Percentiles rank a stretch among this genome's conserved stretches.
Evolutionary conservation across 2,113 vertebrate genomes (phyloP).

Genomic region (Suncus etruscus): DNA sequence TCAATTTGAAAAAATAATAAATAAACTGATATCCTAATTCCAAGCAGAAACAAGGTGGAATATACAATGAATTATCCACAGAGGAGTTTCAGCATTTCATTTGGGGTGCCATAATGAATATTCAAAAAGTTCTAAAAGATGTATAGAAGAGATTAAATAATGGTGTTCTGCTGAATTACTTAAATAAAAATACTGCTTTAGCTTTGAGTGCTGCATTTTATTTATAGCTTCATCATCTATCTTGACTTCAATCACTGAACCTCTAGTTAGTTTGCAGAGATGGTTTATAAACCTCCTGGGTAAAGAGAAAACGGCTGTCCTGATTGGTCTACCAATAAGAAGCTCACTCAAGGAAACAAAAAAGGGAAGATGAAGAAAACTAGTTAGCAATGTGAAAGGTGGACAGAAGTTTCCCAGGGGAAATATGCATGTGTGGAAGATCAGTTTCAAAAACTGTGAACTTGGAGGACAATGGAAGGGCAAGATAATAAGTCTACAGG

Average conservation of each 20-base stretch:
- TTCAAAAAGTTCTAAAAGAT: constrained; percentile 72
- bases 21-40: constrained; percentile 72
- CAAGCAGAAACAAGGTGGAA: constrained; percentile 58
- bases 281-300: constrained; percentile 61
- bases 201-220: constrained; percentile 61
- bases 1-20: constrained; percentile 70
- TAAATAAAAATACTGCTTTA: constrained; percentile 31
- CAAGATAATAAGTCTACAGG: constrained; percentile 46
- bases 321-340: constrained; percentile 49
- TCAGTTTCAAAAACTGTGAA: constrained; percentile 57
- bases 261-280: constrained; percentile 70
- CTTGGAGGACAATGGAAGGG: constrained; percentile 59
- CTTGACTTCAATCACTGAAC: constrained; percentile 60
- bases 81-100: constrained; percentile 60
- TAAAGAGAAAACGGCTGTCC: constrained; percentile 41
- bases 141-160: constrained; percentile 68
- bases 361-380: constrained; percentile 48
- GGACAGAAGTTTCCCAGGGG: constrained; percentile 48
- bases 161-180: constrained; percentile 69
- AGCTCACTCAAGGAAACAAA: constrained; percentile 53
- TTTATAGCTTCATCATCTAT: constrained; percentile 70
- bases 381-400: constrained; percentile 51
- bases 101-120: constrained; percentile 65
- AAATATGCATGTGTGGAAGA: neutral
- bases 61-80: constrained; percentile 56